A percentile compares a stretch with the other conserved stretches of the same genome.
Conservation (phyloP, 2,797 vertebrate genomes). For the Paratrypauchen microcephalus region DNA sequence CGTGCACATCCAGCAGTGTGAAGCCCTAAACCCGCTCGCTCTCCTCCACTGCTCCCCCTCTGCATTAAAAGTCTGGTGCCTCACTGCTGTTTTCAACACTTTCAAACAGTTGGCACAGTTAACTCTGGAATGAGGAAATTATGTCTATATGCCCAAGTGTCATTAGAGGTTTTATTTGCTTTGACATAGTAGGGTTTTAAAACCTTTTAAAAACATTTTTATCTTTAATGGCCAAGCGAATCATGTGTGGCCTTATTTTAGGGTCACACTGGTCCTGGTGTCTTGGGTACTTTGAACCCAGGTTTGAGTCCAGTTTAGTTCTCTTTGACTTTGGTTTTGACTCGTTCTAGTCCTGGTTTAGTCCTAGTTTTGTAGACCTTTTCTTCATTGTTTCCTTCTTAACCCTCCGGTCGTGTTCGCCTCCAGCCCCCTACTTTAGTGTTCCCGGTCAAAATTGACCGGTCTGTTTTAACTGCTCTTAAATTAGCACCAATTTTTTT, state of each 20-base stretch:
- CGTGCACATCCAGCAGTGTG: constrained; percentile 24
- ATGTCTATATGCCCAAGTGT: background rate
- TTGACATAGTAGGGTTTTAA: background rate
- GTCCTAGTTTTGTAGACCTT: too few relatives aligned
- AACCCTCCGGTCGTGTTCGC: too few relatives aligned
- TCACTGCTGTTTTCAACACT: background rate
- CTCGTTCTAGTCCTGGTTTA: too few relatives aligned
- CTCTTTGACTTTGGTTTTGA: background rate
- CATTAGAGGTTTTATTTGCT: background rate
- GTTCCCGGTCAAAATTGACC: too few relatives aligned
- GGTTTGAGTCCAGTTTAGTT: background rate
- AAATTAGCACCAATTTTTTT: too few relatives aligned
- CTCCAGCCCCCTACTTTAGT: too few relatives aligned
- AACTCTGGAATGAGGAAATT: constrained; percentile 1
- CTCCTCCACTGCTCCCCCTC: constrained; percentile 4
- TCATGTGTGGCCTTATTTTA: too few relatives aligned
- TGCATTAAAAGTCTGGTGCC: constrained; percentile 14
- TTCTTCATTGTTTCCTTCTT: too few relatives aligned
- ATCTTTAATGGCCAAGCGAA: too few relatives aligned
- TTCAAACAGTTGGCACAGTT: constrained; percentile 1
- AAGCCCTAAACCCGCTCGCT: constrained; percentile 36
- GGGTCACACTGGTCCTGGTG: too few relatives aligned
- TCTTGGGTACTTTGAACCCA: too few relatives aligned
- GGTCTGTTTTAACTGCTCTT: too few relatives aligned
- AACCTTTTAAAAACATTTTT: background rate